Conservation (phyloP, 1,140 invertebrate species). For the Neodiprion lecontei region DNA sequence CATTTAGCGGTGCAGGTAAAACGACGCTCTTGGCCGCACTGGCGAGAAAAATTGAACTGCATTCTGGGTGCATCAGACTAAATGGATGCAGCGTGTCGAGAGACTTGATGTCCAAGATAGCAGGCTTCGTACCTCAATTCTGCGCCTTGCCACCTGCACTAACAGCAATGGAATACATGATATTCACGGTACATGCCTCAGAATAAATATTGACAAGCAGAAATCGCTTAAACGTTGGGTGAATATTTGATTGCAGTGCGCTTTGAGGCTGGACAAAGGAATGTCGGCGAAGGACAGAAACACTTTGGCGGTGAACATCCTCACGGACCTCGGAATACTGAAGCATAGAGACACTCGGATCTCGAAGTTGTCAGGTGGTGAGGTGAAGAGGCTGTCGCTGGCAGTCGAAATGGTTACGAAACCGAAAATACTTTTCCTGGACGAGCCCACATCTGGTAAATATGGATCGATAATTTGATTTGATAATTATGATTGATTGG, state of each 20-base stretch:
- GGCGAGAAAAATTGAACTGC: constrained; percentile 43
- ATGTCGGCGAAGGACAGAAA: constrained; percentile 6
- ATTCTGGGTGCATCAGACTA: constrained; percentile 28
- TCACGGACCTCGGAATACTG: constrained; percentile 63
- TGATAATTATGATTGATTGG: not conserved
- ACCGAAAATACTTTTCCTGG: constrained; percentile 72
- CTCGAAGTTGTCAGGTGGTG: constrained; percentile 75
- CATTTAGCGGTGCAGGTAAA: constrained; percentile 76
- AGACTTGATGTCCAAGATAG: constrained; percentile 26
- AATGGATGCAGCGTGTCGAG: constrained; percentile 30
- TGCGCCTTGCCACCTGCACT: constrained; percentile 30
- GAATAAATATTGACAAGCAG: no score
- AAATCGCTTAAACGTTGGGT: not conserved
- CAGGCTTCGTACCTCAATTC: constrained; percentile 33
- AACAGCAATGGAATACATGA: constrained; percentile 32
- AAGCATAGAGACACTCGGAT: constrained; percentile 70
- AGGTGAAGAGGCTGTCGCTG: constrained; percentile 81
- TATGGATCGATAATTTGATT: constrained; percentile 9
- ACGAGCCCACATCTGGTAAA: constrained; percentile 67
- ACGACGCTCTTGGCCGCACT: constrained; percentile 76
- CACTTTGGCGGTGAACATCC: constrained; percentile 61
- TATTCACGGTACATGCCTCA: constrained; percentile 32
- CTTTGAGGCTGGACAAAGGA: constrained; percentile 60
- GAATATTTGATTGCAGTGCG: constrained; percentile 28
- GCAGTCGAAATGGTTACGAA: constrained; percentile 82